Evolutionary conservation across 2,113 vertebrate genomes (phyloP).

Genomic region (Cheilinus undulatus): DNA sequence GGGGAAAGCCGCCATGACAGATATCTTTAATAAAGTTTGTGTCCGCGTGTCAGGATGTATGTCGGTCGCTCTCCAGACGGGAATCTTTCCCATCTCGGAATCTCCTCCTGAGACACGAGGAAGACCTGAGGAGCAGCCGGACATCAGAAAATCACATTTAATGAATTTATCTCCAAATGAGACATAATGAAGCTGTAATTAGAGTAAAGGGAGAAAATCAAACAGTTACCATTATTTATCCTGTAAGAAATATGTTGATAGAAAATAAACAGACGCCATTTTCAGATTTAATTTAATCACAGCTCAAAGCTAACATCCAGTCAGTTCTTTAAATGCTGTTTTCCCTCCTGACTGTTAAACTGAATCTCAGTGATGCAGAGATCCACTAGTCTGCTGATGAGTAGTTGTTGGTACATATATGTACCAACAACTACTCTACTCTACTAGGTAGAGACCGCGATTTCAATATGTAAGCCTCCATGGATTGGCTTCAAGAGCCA

Average conservation of each 20-base stretch:
- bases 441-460: too few relatives aligned
- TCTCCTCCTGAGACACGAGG: slow-evolving; percentile 28
- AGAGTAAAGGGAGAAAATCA: slow-evolving; percentile 28
- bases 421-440: too few relatives aligned
- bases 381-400: too few relatives aligned
- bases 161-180: slow-evolving; percentile 45
- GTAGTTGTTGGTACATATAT: too few relatives aligned
- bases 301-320: too few relatives aligned
- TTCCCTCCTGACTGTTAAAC: too few relatives aligned
- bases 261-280: slow-evolving; percentile 13
- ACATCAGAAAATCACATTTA: slow-evolving; percentile 31
- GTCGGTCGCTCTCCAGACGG: slow-evolving; percentile 63
- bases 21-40: slow-evolving; percentile 81
- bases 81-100: slow-evolving; percentile 65
- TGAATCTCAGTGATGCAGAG: too few relatives aligned
- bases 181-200: slow-evolving; percentile 49
- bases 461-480: too few relatives aligned
- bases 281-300: slow-evolving; percentile 53
- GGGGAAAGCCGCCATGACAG: slow-evolving; percentile 74
- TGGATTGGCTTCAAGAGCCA: too few relatives aligned
- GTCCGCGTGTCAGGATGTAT: slow-evolving; percentile 69
- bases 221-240: slow-evolving; percentile 45
- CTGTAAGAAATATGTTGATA: slow-evolving; percentile 41
- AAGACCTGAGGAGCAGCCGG: slow-evolving; percentile 4
- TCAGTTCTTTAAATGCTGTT: too few relatives aligned